Conservation (phyloP, 1,140 invertebrate genomes). For the Polypedilum pembai region DNA sequence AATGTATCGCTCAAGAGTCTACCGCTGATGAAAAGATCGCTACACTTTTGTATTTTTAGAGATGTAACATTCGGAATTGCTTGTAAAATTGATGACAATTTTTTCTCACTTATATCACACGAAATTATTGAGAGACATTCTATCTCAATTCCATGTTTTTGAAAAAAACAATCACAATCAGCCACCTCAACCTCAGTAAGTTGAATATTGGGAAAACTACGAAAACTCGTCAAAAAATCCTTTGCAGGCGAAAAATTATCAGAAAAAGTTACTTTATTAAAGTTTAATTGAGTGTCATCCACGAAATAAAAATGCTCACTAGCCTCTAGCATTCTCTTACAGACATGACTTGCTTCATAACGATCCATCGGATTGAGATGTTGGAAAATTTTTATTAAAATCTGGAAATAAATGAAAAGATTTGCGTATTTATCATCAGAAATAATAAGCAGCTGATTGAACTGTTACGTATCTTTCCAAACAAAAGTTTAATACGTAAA, state of each 20-base stretch:
- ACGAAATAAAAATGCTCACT: conserved; percentile 50
- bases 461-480: too few relatives aligned
- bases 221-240: conserved; percentile 46
- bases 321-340: conserved; percentile 51
- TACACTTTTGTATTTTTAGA: conserved; percentile 55
- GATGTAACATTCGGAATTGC: conserved; percentile 49
- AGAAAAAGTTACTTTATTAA: conserved; percentile 47
- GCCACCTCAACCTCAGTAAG: conserved; percentile 54
- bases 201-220: conserved; percentile 49
- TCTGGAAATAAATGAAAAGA: conserved; percentile 43
- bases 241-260: conserved; percentile 46
- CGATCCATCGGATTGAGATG: conserved; percentile 53
- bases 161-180: conserved; percentile 41
- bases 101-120: conserved; percentile 56
- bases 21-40: conserved; percentile 64
- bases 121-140: conserved; percentile 45
- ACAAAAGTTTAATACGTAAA: too few relatives aligned
- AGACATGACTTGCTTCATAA: conserved; percentile 51
- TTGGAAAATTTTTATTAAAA: conserved; percentile 54
- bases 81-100: conserved; percentile 51
- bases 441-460: too few relatives aligned
- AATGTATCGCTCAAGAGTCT: conserved; percentile 54
- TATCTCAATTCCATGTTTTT: conserved; percentile 43
- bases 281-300: conserved; percentile 47
- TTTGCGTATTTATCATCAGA: too few relatives aligned